These are phyloP conservation scores for Pachypanchax playfairii DNA, from an alignment of 2,113 vertebrate genomes.

Conservation along the genomic window DNA sequence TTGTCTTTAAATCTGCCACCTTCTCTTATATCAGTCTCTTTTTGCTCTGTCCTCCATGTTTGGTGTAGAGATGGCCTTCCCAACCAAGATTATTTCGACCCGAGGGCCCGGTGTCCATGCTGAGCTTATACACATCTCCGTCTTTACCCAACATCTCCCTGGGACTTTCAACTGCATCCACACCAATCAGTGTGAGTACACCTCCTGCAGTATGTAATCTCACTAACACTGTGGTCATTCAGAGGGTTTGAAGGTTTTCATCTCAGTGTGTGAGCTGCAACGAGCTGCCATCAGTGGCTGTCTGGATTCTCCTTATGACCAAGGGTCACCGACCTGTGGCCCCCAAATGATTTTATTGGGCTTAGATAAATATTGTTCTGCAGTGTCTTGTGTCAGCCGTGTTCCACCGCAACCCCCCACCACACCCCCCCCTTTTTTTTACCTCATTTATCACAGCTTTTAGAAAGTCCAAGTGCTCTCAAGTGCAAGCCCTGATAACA, in stretches of 20 bases:
- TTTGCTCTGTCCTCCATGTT: conserved; percentile 45
- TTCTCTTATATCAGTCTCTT: conserved; percentile 40
- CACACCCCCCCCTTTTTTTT: conserved; percentile 68
- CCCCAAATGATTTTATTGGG: conserved; percentile 76
- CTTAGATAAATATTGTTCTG: conserved; percentile 79
- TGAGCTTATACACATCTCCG: conserved; percentile 95
- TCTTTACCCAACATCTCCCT: conserved; percentile 97
- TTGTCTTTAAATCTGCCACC: conserved; percentile 45
- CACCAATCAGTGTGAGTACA: conserved; percentile 89
- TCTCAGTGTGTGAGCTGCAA: conserved; percentile 41
- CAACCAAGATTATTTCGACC: conserved; percentile 90
- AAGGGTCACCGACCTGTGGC: conserved; percentile 69
- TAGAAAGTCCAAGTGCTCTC: conserved; percentile 71
- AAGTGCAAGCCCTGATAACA: conserved; percentile 70
- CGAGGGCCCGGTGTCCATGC: conserved; percentile 90
- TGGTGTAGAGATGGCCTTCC: conserved; percentile 87
- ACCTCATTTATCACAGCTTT: conserved; percentile 79
- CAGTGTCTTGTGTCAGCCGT: conserved; percentile 74
- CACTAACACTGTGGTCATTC: conserved; percentile 13
- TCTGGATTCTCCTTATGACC: conserved; percentile 51
- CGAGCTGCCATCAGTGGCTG: conserved; percentile 56
- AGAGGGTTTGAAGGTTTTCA: conserved; percentile 4
- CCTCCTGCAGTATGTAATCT: conserved; percentile 18
- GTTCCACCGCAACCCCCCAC: too few species aligned
- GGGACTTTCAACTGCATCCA: conserved; percentile 87